These are phyloP conservation scores for Raja brachyura DNA, from an alignment of 2,113 vertebrate genomes.

Conservation along the genomic window DNA sequence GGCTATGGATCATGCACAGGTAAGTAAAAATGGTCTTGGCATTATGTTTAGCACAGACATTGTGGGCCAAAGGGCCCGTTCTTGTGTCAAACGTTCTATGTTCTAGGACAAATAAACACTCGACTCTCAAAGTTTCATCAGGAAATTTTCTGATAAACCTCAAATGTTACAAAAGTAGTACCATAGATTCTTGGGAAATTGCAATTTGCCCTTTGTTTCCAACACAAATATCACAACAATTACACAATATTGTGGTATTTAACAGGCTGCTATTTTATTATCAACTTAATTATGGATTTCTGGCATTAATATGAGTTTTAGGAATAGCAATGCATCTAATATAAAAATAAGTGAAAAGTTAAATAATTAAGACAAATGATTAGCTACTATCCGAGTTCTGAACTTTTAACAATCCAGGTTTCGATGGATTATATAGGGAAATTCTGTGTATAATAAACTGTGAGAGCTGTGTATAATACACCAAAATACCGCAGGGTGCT, in stretches of 20 bases:
- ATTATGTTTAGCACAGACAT: no score
- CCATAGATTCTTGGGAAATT: background rate
- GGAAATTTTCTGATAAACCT: background rate
- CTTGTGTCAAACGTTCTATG: no score
- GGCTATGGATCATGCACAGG: no score
- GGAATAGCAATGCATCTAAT: background rate
- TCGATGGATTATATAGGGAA: background rate
- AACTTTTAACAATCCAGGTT: background rate
- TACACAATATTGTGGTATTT: background rate
- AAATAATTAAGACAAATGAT: background rate
- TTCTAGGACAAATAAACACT: no score
- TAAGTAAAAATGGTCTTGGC: no score
- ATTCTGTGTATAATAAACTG: background rate
- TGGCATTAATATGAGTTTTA: background rate
- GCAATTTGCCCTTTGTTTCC: background rate
- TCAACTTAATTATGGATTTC: background rate
- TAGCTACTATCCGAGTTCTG: background rate
- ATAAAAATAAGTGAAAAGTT: background rate
- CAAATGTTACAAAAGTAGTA: background rate
- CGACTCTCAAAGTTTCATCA: no score
- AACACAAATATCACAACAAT: background rate
- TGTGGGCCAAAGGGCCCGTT: no score
- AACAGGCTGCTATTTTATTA: background rate
- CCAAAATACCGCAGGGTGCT: no score
- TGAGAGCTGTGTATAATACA: background rate